Percentiles rank a stretch among this genome's conserved stretches.
Evolutionary conservation across 2,888 invertebrate species (phyloP).

Genomic region (Panopea generosa): DNA sequence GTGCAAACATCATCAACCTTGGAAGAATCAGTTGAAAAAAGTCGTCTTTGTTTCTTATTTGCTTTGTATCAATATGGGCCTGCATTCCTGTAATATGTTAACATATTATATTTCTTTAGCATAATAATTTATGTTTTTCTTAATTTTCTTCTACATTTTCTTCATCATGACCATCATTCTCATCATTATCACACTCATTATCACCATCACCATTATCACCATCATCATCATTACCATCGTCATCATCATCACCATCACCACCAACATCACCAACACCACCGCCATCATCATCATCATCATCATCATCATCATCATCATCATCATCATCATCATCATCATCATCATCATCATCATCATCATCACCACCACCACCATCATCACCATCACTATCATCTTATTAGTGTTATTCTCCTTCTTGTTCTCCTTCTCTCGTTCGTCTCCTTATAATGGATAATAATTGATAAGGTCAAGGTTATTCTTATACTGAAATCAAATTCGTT

Average conservation of each 20-base stretch:
- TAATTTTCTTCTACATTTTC: too few relatives aligned
- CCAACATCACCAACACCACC: too few relatives aligned
- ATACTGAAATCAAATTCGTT: too few relatives aligned
- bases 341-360: constrained; percentile 37
- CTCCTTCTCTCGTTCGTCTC: background rate
- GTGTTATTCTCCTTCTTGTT: constrained; percentile 23
- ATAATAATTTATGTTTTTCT: too few relatives aligned
- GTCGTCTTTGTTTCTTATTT: constrained; percentile 18
- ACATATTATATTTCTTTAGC: background rate
- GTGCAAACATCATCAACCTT: constrained; percentile 26
- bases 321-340: constrained; percentile 39
- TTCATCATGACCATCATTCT: too few relatives aligned
- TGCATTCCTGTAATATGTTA: constrained; percentile 29
- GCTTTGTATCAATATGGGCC: constrained; percentile 31
- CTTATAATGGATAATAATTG: too few relatives aligned
- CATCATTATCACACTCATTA: too few relatives aligned
- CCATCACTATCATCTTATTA: constrained; percentile 23
- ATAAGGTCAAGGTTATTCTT: too few relatives aligned
- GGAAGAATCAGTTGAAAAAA: constrained; percentile 30
- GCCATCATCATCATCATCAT: constrained; percentile 40
- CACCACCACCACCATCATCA: constrained; percentile 38
- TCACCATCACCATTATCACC: too few relatives aligned
- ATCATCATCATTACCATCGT: constrained; percentile 15
- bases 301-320: constrained; percentile 38
- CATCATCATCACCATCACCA: too few relatives aligned